Conservation (phyloP, 2,888 invertebrate species). For the Opisthograptis luteolata region DNA sequence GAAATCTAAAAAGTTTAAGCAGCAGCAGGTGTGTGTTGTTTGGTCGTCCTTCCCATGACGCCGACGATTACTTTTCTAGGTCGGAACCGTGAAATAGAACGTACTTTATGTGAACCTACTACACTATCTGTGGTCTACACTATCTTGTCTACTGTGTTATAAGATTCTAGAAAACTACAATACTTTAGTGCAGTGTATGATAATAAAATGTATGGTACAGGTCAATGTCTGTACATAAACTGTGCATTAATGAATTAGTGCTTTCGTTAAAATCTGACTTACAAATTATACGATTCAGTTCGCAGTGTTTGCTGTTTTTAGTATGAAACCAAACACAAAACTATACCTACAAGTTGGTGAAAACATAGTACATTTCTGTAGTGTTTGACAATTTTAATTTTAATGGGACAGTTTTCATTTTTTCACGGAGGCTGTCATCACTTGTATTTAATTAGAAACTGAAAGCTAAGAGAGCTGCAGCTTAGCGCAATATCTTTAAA, state of each 20-base stretch:
- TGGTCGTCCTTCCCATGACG: too few species aligned
- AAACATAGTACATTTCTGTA: conserved; percentile 3
- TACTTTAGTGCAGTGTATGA: too few species aligned
- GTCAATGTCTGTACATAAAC: too few species aligned
- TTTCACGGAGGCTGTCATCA: conserved; percentile 19
- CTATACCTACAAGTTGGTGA: not conserved
- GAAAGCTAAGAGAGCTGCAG: conserved; percentile 19
- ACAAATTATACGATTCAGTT: not conserved
- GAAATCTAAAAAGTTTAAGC: too few species aligned
- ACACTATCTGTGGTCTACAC: too few species aligned
- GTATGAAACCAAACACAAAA: conserved; percentile 3
- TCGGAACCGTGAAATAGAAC: not conserved
- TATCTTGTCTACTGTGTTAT: too few species aligned
- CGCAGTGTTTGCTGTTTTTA: not conserved
- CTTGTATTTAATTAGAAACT: conserved; percentile 19
- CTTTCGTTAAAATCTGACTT: conserved; percentile 1
- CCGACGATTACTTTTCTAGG: not conserved
- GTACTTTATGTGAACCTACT: not conserved
- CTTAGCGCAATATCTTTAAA: conserved; percentile 17
- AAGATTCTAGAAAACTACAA: too few species aligned
- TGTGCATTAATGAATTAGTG: conserved; percentile 1
- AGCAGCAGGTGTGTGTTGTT: not conserved
- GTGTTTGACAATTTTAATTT: conserved; percentile 8
- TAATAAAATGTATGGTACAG: too few species aligned
- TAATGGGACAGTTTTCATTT: conserved; percentile 11